These are phyloP conservation scores for Leptinotarsa peninsularis DNA, from an alignment of 2,888 invertebrate genomes.

Conservation along the genomic window DNA sequence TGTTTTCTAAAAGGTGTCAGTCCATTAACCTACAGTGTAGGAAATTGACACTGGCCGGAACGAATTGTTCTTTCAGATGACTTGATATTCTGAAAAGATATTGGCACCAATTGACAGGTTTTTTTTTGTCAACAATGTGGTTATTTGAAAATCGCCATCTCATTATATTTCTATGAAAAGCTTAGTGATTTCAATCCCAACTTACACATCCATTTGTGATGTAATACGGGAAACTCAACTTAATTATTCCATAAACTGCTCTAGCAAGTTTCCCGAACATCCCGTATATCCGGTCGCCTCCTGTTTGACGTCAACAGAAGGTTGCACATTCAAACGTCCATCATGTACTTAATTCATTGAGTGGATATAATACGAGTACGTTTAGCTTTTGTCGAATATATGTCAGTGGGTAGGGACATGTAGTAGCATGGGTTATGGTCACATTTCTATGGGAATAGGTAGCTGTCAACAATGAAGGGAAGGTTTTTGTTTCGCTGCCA, in stretches of 20 bases:
- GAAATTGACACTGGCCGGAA: no score
- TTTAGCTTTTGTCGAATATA: constrained; percentile 13
- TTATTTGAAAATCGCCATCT: no score
- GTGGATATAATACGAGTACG: constrained; percentile 50
- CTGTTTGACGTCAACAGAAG: constrained; percentile 62
- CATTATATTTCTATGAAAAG: no score
- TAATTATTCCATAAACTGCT: neutral
- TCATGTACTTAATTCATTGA: constrained; percentile 65
- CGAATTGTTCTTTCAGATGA: no score
- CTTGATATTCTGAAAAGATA: no score
- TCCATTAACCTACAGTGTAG: no score
- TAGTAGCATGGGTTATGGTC: neutral
- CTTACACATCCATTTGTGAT: no score
- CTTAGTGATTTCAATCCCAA: no score
- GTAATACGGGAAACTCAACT: no score
- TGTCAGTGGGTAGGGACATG: constrained; percentile 23
- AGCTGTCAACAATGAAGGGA: neutral
- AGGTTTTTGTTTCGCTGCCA: neutral
- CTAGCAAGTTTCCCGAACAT: neutral
- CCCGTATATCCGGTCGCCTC: constrained; percentile 59
- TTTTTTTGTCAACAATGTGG: no score
- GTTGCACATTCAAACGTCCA: constrained; percentile 60
- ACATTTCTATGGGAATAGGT: neutral
- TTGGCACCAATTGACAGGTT: no score
- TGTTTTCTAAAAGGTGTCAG: no score